Base-by-base conservation (phyloP, 1,140 invertebrate genomes). In the Radopholus similis region DNA sequence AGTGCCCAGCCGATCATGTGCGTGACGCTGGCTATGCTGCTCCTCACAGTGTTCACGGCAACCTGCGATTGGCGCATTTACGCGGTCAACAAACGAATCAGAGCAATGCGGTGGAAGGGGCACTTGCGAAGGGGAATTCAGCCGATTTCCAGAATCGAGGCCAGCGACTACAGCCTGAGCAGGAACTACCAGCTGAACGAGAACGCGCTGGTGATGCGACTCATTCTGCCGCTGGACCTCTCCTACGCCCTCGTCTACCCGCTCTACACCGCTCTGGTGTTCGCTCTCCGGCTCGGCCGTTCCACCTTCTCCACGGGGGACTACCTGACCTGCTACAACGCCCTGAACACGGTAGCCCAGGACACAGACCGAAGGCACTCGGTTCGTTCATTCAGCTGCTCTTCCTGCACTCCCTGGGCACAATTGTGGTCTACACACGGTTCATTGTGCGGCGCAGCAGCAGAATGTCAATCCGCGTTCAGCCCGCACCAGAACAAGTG, bases 231-330 rank as follows among this genome's bases (percentile, higher is more conserved):
- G n/a, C 32, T 60, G 32, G 58, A 60, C 18, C 32, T 49, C 44
- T 60, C 58, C n/a, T 60, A 60, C 18, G 58, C 58, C 8, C 11
- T 60, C 34, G 23, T 60, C 15, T 60, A 40, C 44, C 35, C 35
- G 26, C 6, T 60, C 44, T 60, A 38, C 30, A 26, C 44, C 32
- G 30, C 44, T 13, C 21, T 35, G 9, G 58, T 35, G 5, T 30
- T 38, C 30, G 13, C 32, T 2, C 8, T 60, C 28, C 40, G 58
- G 30, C 34, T 49, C 28, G 38, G 28, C 44, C 40, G 58, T 11
- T 11, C 13, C 15, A 4, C n/a, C 6, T n/a, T 59, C 15, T 26
- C 57, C 34, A 59, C n/a, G 18, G 57, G 18, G 23, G 35, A 26
- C 23, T 59, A 59, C 40, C 15, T 44, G 42, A 5, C 57, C 9